These are phyloP conservation scores for Musca vetustissima DNA, from an alignment of 1,140 invertebrate genomes.

Conservation along the genomic window DNA sequence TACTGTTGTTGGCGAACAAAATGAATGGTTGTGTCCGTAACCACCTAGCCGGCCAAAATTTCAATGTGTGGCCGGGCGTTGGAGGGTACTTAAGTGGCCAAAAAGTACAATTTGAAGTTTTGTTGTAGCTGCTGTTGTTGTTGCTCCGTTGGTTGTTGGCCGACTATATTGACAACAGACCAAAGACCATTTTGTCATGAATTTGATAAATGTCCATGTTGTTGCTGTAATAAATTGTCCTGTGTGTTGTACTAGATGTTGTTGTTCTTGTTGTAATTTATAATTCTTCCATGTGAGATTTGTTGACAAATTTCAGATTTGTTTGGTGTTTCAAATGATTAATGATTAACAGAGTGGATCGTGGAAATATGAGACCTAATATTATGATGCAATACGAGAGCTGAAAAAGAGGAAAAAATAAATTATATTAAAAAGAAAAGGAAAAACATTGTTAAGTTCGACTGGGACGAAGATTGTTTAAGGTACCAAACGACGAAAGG, in stretches of 20 bases:
- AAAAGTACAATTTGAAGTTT: too few species aligned
- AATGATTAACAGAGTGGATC: conserved; percentile 26
- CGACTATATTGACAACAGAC: not conserved
- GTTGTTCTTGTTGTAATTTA: not conserved
- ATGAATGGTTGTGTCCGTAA: not conserved
- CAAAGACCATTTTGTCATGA: too few species aligned
- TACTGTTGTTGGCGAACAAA: not conserved
- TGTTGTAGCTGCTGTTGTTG: not conserved
- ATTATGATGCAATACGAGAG: conserved; percentile 30
- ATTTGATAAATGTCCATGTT: too few species aligned
- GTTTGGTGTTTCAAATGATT: conserved; percentile 26
- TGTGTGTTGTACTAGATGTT: too few species aligned
- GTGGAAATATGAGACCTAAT: conserved; percentile 32
- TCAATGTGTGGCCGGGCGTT: too few species aligned
- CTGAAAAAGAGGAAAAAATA: conserved; percentile 16
- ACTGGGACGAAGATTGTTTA: too few species aligned
- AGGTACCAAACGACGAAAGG: too few species aligned
- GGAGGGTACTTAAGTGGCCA: not conserved
- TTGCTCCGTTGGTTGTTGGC: not conserved
- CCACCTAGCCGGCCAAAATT: not conserved
- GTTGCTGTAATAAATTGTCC: not conserved
- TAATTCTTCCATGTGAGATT: conserved; percentile 2
- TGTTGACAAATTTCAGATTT: not conserved
- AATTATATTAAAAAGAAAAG: conserved; percentile 1
- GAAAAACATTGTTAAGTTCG: too few species aligned